Base-by-base conservation (phyloP, 2,797 vertebrate genomes). In the Sebastes dallii region DNA sequence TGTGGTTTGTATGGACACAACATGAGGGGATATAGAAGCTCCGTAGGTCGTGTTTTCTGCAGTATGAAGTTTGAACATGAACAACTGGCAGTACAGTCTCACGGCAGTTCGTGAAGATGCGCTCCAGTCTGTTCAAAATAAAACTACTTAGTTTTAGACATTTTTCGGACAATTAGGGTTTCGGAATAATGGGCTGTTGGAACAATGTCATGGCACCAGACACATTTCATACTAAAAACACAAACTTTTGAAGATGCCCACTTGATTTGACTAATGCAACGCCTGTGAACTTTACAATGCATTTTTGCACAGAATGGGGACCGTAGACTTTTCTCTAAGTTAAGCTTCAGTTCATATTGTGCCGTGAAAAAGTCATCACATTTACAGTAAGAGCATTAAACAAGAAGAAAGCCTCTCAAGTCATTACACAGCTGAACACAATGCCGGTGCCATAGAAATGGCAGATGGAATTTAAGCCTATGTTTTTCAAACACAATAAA, bases 401-500 rank as follows among this genome's bases (percentile, higher is more conserved):
- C 7, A 24, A 25, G 29, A 66, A 25, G 56, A 52, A 75, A n/a
- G 29, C n/a, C 18, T 77, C 29, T 22, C 10, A 9, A 6, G 25
- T 30, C 14, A 14, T 14, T 2, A 2, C 20, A 46, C 65, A 24
- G 3, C 55, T 36, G 24, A 78, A 27, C 22, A 59, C 61, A 77
- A 52, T 20, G n/a, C 8, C 12, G 36, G 24, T 8, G 13, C 25
- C 50, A 56, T 52, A 64, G 50, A 77, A 72, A 52, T 50, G 22
- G 27, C 78, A 82, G 78, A 66, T 79, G 78, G 78, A 56, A 69
- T 5, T 50, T 20, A 77, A 52, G 30, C 20, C n/a, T 25, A 18
- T 78, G 46, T 27, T 71, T 60, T 80, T 85, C 56, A 81, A 79
- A 80, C 80, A 46, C 36, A 78, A 77, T 81, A 72, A 83, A 72